Conservation (phyloP, 2,888 invertebrate genomes). For the Euproctis similis region DNA sequence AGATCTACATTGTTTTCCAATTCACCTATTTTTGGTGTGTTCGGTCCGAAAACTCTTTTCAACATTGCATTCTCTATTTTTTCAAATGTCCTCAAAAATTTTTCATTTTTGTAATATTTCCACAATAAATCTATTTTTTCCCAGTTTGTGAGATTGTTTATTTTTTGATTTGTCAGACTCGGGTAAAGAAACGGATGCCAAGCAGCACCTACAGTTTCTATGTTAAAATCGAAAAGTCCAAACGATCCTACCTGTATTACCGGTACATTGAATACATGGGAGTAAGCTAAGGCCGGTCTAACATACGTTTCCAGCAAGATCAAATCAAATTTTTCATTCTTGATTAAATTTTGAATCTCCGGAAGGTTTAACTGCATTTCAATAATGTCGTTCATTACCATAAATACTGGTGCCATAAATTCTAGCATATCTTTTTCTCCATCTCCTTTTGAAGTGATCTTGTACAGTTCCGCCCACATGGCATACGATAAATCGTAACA, state of each 20-base stretch:
- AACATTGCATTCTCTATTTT: constrained; percentile 17
- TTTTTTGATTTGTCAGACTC: constrained; percentile 9
- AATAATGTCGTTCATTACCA: not conserved
- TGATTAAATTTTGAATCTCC: constrained; percentile 6
- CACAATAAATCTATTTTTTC: constrained; percentile 27
- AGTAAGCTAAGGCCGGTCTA: constrained; percentile 24
- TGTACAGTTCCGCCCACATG: constrained; percentile 13
- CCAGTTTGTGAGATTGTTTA: constrained; percentile 25
- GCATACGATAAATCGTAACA: constrained; percentile 30
- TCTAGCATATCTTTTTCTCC: too few relatives aligned
- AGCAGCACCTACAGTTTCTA: constrained; percentile 24
- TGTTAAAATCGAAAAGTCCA: constrained; percentile 15
- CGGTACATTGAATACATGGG: constrained; percentile 35
- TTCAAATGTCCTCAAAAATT: constrained; percentile 5
- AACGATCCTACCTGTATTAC: constrained; percentile 40
- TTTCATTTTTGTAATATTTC: constrained; percentile 4
- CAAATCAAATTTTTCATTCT: constrained; percentile 22
- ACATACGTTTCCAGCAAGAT: constrained; percentile 32
- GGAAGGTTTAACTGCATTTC: not conserved
- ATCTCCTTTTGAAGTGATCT: not conserved
- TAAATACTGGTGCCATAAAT: too few relatives aligned
- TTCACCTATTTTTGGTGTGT: constrained; percentile 10
- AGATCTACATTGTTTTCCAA: constrained; percentile 23
- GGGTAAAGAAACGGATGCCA: constrained; percentile 33
- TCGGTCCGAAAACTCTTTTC: constrained; percentile 21